A percentile compares a stretch with the other conserved stretches of the same genome.
Evolutionary conservation across 2,113 vertebrate genomes (phyloP).

Genomic region (Pollimyrus isidori): DNA sequence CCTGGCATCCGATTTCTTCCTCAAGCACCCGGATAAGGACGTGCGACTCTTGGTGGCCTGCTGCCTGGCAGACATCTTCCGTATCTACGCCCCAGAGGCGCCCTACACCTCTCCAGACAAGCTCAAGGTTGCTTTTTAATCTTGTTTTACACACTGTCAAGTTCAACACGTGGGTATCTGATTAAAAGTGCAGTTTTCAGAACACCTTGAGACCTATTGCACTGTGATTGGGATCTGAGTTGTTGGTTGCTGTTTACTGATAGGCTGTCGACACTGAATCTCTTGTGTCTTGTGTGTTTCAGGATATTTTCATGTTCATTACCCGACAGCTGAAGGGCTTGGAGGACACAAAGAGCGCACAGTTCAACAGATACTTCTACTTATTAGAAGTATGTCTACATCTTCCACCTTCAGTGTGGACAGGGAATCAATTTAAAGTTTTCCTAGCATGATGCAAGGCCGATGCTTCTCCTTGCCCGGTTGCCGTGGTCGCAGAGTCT

Average conservation of each 20-base stretch:
- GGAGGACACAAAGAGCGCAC: constrained; percentile 96
- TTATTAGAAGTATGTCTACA: constrained; percentile 73
- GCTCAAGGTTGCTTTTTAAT: constrained; percentile 70
- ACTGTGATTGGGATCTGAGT: not conserved
- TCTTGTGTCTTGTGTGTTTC: constrained; percentile 23
- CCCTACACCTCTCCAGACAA: constrained; percentile 97
- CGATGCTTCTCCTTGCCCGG: not conserved
- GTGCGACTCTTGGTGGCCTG: constrained; percentile 94
- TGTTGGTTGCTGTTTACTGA: not conserved
- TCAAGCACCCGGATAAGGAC: constrained; percentile 98
- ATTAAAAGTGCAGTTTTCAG: not conserved
- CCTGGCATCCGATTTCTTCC: constrained; percentile 96
- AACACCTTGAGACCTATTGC: not conserved
- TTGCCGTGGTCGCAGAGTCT: not conserved
- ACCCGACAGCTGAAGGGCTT: constrained; percentile 95
- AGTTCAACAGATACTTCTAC: constrained; percentile 99
- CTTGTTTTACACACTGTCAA: not conserved
- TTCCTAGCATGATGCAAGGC: not conserved
- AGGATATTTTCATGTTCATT: constrained; percentile 99
- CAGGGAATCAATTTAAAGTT: not conserved
- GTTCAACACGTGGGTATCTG: not conserved
- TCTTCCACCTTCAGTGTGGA: not conserved
- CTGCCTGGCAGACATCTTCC: constrained; percentile 96
- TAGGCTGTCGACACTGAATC: not conserved
- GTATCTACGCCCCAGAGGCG: constrained; percentile 96